Evolutionary conservation across 2,888 invertebrate genomes (phyloP).

Genomic region (Pseudoips prasinana): DNA sequence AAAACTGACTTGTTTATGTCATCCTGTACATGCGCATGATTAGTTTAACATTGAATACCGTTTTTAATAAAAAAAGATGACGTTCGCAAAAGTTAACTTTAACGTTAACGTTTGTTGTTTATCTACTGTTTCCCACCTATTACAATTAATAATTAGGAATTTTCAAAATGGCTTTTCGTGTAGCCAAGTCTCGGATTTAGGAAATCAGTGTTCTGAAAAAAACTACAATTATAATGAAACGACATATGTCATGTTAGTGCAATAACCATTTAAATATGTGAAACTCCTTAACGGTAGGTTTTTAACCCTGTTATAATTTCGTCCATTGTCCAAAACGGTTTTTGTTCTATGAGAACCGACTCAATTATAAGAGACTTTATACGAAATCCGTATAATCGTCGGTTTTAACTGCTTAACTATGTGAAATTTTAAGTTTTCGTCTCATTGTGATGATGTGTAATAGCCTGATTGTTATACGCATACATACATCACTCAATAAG

Average conservation of each 20-base stretch:
- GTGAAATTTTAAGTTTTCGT: constrained; percentile 69
- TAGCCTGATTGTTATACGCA: constrained; percentile 26
- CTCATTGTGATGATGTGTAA: constrained; percentile 67
- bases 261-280: constrained; percentile 77
- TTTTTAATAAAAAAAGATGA: no score
- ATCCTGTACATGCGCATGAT: no score
- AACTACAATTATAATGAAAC: constrained; percentile 64
- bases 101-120: no score
- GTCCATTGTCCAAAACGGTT: constrained; percentile 75
- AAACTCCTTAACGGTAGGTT: constrained; percentile 65
- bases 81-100: no score
- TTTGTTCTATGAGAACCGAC: constrained; percentile 79
- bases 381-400: constrained; percentile 77
- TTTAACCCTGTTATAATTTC: constrained; percentile 75
- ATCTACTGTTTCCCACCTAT: no score
- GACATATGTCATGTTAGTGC: constrained; percentile 71
- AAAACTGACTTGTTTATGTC: no score
- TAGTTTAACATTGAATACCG: no score
- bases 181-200: constrained; percentile 22
- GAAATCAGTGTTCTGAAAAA: constrained; percentile 51
- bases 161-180: constrained; percentile 12
- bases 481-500: constrained; percentile 16
- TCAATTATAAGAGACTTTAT: constrained; percentile 66
- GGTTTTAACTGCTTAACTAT: constrained; percentile 78
- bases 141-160: no score